A percentile compares a stretch with the other conserved stretches of the same genome.
phyloP scores from a whole-genome alignment of 2,113 vertebrate species.

The Neogale vison region DNA sequence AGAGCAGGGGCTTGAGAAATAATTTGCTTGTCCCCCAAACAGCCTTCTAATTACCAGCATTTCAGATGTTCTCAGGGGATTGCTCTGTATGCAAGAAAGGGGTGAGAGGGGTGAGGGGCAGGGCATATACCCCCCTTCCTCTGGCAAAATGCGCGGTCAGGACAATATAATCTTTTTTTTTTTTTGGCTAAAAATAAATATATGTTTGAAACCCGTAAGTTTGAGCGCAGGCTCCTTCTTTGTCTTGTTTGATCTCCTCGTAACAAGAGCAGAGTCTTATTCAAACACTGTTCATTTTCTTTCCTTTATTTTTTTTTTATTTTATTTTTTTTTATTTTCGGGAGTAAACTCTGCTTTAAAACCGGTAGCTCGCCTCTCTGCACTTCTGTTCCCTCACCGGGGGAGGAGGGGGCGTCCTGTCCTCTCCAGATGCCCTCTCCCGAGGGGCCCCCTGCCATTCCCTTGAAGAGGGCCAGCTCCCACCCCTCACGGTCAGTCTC shows the following conservation, averaged over 20 bases:
- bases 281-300: not conserved
- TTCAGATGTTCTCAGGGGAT: not conserved
- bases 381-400: not conserved
- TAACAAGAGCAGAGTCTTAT: not conserved
- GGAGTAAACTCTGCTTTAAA: not conserved
- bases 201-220: not conserved
- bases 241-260: not conserved
- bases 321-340: not conserved
- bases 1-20: not conserved
- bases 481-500: not conserved
- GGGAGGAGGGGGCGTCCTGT: accelerated
- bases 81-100: not conserved
- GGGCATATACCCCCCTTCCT: accelerated
- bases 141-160: not conserved
- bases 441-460: accelerated
- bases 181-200: not conserved
- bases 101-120: not conserved
- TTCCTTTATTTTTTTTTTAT: no score
- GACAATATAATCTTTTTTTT: not conserved
- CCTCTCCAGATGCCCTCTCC: accelerated
- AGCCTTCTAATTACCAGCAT: no score
- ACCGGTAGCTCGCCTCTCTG: not conserved
- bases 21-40: not conserved
- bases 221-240: not conserved
- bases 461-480: accelerated